Base-by-base conservation (phyloP, 2,888 invertebrate genomes). In the Leucozona laternaria region DNA sequence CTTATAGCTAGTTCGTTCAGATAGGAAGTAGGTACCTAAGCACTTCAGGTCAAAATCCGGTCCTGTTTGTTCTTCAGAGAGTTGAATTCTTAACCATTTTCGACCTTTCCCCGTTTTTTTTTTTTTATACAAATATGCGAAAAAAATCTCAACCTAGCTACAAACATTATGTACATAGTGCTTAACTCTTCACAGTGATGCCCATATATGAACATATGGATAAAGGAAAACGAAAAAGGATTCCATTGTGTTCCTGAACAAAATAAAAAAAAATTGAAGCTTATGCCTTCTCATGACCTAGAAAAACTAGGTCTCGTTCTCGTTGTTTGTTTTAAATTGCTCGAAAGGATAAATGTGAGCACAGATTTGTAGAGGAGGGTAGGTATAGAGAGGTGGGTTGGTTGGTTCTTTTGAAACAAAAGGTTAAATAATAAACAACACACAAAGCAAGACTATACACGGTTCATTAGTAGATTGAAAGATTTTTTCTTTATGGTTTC, bases 381-480 rank as follows among this genome's bases (percentile, higher is more conserved):
- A 0, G 31, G 17, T n/a, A n/a, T n/a, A n/a, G 34, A 11, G 20
- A 15, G 22, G 22, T 15, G 2, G 50, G 15, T 5, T n/a, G n/a
- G 2, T 15, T 4, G 2, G 55, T 7, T 40, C 45, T 55, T 78
- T 48, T 62, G 64, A 17, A 77, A 64, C 71, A 81, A 66, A 34
- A 58, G 48, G 50, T 77, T 78, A 66, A 78, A 82, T 82, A 50
- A 78, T 78, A 78, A 82, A 78, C 72, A 58, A 40, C 34, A 40
- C 31, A 57, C 76, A 76, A 81, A 62, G 76, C 80, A 73, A 76
- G 80, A 76, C 55, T 58, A 62, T 37, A 62, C 45, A 76, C 45
- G 68, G 80, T 81, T 81, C 76, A 81, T 81, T 76, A 81, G 80
- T 64, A 62, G 55, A 76, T 76, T 76, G 76, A 55, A 76, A 62